A percentile compares a stretch with the other conserved stretches of the same genome.
Evolutionary conservation across 2,888 invertebrate species (phyloP).

Genomic region (Lacanobia wlatinum): DNA sequence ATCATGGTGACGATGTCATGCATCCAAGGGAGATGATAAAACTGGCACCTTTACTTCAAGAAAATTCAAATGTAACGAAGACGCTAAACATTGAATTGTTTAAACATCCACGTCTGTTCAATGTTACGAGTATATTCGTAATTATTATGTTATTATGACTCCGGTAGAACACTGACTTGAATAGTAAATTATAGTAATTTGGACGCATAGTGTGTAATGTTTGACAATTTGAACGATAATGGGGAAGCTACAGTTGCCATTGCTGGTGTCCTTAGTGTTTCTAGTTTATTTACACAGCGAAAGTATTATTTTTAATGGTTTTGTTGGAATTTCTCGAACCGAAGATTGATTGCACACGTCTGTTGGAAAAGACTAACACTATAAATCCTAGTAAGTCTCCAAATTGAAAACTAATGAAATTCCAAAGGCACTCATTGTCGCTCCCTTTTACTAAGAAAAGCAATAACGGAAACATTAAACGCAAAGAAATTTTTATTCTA

Average conservation of each 20-base stretch:
- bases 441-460: constrained; percentile 23
- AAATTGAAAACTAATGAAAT: constrained; percentile 20
- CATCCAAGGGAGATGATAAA: not conserved
- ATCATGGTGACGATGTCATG: not conserved
- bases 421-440: not conserved
- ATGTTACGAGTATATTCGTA: constrained; percentile 51
- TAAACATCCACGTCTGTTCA: constrained; percentile 38
- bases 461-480: constrained; percentile 16
- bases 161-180: constrained; percentile 25
- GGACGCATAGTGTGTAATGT: constrained; percentile 12
- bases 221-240: constrained; percentile 5
- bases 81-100: constrained; percentile 42
- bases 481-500: constrained; percentile 12
- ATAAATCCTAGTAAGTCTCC: not conserved
- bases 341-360: not conserved
- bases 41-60: constrained; percentile 5
- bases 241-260: not conserved
- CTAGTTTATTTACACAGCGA: not conserved
- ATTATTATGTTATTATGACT: constrained; percentile 46
- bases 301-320: no score
- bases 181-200: constrained; percentile 40
- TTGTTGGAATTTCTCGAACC: not conserved
- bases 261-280: not conserved
- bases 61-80: constrained; percentile 37
- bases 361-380: constrained; percentile 1